Evolutionary conservation across 2,797 vertebrate species (phyloP).

Genomic region (Nannoperca australis): DNA sequence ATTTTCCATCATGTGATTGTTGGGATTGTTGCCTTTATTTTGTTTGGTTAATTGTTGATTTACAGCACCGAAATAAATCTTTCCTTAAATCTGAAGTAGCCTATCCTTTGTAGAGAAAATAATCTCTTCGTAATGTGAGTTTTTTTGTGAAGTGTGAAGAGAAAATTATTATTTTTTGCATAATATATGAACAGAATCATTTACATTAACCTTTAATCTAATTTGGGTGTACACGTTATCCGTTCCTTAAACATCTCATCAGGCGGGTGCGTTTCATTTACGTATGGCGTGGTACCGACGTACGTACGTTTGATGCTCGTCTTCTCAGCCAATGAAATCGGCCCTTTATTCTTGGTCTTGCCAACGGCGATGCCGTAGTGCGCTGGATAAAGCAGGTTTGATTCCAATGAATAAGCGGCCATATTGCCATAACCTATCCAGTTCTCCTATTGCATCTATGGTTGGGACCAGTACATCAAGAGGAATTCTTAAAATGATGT

Average conservation of each 20-base stretch:
- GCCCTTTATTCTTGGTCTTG: not conserved
- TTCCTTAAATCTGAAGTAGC: not conserved
- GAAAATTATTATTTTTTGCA: not conserved
- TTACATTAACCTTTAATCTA: no score
- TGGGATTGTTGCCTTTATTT: not conserved
- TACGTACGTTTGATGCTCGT: not conserved
- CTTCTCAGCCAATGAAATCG: constrained; percentile 49
- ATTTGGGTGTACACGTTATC: not conserved
- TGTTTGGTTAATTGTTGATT: no score
- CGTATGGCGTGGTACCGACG: no score
- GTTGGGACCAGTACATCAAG: no score
- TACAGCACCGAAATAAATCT: not conserved
- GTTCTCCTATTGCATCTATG: no score
- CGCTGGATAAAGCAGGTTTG: not conserved
- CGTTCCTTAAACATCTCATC: constrained; percentile 43
- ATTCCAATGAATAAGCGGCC: not conserved
- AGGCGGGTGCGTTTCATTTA: not conserved
- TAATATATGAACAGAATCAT: not conserved
- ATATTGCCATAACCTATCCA: not conserved
- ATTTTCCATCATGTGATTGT: not conserved
- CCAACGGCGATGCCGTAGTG: no score
- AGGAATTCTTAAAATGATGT: not conserved
- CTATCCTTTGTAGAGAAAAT: not conserved
- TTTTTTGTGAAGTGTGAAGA: no score
- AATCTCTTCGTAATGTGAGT: not conserved